Evolutionary conservation across 2,888 invertebrate species (phyloP).

Genomic region (Drosophila parthenogenetica): DNA sequence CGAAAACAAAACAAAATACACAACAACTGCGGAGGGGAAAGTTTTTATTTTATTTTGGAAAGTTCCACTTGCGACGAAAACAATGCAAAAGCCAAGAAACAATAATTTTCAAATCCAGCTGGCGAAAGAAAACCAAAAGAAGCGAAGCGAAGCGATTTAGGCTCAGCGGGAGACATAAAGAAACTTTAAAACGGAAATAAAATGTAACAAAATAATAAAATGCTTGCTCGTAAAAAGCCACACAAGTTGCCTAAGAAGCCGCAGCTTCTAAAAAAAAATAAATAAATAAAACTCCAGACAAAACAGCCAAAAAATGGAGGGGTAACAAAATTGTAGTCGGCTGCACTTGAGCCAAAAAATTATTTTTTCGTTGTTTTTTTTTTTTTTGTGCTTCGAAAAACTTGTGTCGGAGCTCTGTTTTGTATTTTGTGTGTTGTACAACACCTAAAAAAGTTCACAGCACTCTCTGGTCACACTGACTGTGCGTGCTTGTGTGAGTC

Average conservation of each 20-base stretch:
- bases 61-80: constrained; percentile 9
- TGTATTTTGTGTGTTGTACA: constrained; percentile 41
- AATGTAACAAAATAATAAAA: constrained; percentile 78
- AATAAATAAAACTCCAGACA: constrained; percentile 5
- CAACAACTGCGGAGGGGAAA: constrained; percentile 5
- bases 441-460: constrained; percentile 57
- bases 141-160: constrained; percentile 36
- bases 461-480: constrained; percentile 26
- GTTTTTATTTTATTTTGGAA: constrained; percentile 1
- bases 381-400: constrained; percentile 22
- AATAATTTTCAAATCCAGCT: constrained; percentile 55
- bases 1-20: neutral
- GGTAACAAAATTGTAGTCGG: constrained; percentile 29
- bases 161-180: constrained; percentile 41
- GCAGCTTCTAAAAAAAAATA: constrained; percentile 11
- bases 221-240: constrained; percentile 18
- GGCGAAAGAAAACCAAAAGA: constrained; percentile 5
- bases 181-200: constrained; percentile 73
- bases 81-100: constrained; percentile 40
- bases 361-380: constrained; percentile 19
- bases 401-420: constrained; percentile 30
- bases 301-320: neutral
- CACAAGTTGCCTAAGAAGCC: constrained; percentile 20
- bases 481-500: constrained; percentile 26
- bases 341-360: constrained; percentile 60